Conservation (phyloP, 2,888 invertebrate species). For the Omphaloscelis lunosa region DNA sequence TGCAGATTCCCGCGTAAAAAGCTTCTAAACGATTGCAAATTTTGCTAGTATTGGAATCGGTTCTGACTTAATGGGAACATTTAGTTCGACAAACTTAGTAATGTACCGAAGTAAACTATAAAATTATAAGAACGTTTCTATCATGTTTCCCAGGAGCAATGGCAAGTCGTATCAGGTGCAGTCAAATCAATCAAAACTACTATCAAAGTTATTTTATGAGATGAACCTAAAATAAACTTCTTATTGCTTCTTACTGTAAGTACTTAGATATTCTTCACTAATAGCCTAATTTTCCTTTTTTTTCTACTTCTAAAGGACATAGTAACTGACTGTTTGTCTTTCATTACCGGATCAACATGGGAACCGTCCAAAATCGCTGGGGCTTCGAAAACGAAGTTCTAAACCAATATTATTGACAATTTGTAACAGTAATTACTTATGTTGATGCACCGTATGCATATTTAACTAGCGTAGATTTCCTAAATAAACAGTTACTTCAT, state of each 20-base stretch:
- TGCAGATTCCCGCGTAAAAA: constrained; percentile 71
- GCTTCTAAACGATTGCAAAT: constrained; percentile 75
- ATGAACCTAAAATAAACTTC: neutral
- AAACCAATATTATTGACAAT: constrained; percentile 37
- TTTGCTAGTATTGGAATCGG: constrained; percentile 61
- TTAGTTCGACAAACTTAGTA: constrained; percentile 39
- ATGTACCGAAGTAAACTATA: constrained; percentile 21
- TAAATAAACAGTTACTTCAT: constrained; percentile 59
- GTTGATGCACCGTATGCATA: constrained; percentile 43
- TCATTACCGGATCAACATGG: constrained; percentile 40
- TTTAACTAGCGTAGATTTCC: constrained; percentile 48
- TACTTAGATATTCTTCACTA: neutral
- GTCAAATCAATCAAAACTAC: neutral
- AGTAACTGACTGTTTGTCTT: neutral
- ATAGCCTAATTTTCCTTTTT: neutral
- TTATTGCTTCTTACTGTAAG: neutral
- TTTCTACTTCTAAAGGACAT: neutral
- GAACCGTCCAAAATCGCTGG: constrained; percentile 24
- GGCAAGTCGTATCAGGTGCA: neutral
- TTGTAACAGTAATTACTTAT: constrained; percentile 55
- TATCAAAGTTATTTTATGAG: neutral
- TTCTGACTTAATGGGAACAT: constrained; percentile 38
- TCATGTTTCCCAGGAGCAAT: neutral
- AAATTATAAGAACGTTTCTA: constrained; percentile 6
- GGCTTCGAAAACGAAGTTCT: constrained; percentile 4